phyloP scores from a whole-genome alignment of 1,140 invertebrate species.

The Trichogramma pretiosum region DNA sequence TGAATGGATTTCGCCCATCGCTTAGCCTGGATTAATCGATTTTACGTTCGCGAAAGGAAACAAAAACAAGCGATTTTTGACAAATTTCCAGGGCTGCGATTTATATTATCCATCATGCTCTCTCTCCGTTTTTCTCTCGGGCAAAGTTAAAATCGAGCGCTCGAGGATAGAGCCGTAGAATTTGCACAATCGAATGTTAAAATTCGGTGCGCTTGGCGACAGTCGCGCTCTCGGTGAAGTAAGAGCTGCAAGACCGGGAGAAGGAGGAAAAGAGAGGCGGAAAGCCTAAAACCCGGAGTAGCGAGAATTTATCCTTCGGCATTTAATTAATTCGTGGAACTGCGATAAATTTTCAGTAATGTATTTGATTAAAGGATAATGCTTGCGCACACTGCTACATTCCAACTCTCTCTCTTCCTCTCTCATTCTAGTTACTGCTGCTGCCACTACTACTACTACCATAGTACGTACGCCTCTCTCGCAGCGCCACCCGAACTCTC shows the following conservation, averaged over 20 bases:
- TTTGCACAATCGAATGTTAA: constrained; percentile 42
- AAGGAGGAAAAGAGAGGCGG: constrained; percentile 8
- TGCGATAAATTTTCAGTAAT: constrained; percentile 46
- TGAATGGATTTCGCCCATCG: too few relatives aligned
- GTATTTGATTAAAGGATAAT: constrained; percentile 48
- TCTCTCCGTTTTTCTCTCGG: too few relatives aligned
- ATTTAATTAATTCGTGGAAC: constrained; percentile 45
- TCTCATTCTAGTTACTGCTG: constrained; percentile 11
- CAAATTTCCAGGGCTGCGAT: too few relatives aligned
- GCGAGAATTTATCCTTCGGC: constrained; percentile 45
- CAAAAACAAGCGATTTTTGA: too few relatives aligned
- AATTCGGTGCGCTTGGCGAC: constrained; percentile 23
- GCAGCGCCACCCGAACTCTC: not conserved
- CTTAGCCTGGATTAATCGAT: too few relatives aligned
- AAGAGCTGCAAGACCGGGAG: not conserved
- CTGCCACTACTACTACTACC: constrained; percentile 10
- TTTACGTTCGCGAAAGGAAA: too few relatives aligned
- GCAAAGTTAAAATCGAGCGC: too few relatives aligned
- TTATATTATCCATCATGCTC: too few relatives aligned
- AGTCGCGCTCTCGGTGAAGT: not conserved
- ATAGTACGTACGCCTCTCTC: not conserved
- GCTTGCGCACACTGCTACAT: constrained; percentile 31
- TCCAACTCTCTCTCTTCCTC: not conserved
- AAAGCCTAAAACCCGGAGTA: constrained; percentile 18
- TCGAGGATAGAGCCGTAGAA: too few relatives aligned